Evolutionary conservation across 1,140 invertebrate genomes (phyloP).

Genomic region (Agrilus planipennis): DNA sequence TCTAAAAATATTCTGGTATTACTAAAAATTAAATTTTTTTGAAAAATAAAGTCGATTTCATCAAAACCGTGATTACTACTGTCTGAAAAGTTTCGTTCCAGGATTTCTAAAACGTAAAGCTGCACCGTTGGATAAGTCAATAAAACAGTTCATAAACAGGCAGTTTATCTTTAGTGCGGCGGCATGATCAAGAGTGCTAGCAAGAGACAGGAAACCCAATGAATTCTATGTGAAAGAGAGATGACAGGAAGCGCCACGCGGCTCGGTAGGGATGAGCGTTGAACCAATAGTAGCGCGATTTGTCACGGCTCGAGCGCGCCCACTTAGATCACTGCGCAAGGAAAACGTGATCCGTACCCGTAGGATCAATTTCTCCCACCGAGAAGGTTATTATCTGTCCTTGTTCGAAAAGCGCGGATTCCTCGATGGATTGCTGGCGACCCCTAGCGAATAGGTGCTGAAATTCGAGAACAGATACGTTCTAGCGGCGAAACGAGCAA

Average conservation of each 20-base stretch:
- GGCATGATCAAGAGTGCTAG: too few relatives aligned
- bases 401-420: constrained; percentile 11
- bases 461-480: constrained; percentile 26
- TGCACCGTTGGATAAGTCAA: constrained; percentile 17
- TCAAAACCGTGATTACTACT: too few relatives aligned
- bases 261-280: constrained; percentile 7
- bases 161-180: constrained; percentile 4
- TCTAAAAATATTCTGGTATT: too few relatives aligned
- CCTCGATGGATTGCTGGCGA: constrained; percentile 15
- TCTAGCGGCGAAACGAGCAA: constrained; percentile 28
- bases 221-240: constrained; percentile 3
- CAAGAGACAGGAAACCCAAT: neutral
- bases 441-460: constrained; percentile 23
- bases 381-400: constrained; percentile 13
- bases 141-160: constrained; percentile 7
- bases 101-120: constrained; percentile 10
- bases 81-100: too few relatives aligned
- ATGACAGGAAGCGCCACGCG: too few relatives aligned
- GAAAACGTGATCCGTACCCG: constrained; percentile 22
- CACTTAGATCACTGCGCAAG: constrained; percentile 29
- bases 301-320: constrained; percentile 30
- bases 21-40: too few relatives aligned
- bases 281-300: constrained; percentile 31
- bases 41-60: too few relatives aligned
- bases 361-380: constrained; percentile 16